These are phyloP conservation scores for Meriones psammophilus DNA, from an alignment of 2,797 vertebrate species.

Conservation along the genomic window DNA sequence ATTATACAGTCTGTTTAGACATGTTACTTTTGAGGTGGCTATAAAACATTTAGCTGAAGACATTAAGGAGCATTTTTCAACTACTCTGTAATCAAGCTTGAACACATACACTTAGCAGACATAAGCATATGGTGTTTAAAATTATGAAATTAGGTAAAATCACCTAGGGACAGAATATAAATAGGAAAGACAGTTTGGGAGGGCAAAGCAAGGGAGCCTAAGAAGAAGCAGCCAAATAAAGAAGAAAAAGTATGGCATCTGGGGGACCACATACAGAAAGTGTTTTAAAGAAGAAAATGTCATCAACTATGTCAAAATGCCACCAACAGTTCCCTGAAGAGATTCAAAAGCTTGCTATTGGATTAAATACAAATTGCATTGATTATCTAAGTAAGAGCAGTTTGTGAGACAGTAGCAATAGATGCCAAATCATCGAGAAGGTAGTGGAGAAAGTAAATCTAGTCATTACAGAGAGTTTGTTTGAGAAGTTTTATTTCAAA, in stretches of 20 bases:
- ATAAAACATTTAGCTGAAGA: constrained; percentile 22
- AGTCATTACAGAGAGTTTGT: background rate
- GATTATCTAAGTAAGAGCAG: background rate
- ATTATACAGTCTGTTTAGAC: background rate
- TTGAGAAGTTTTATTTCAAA: constrained; percentile 21
- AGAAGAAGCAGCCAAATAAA: background rate
- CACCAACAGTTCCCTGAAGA: background rate
- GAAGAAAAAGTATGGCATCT: background rate
- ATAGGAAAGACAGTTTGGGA: background rate
- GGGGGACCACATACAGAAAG: background rate
- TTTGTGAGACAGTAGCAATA: background rate
- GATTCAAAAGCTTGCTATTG: background rate
- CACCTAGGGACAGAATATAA: background rate
- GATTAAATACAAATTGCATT: background rate
- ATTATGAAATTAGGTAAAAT: background rate
- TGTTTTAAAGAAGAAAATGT: background rate
- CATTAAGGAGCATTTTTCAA: background rate
- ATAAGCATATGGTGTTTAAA: constrained; percentile 24
- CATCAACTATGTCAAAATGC: background rate
- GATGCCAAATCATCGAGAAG: background rate
- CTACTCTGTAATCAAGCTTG: background rate
- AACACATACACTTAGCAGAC: background rate
- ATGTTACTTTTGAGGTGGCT: constrained; percentile 15
- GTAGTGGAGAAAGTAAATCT: background rate
- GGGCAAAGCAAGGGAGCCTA: background rate